phyloP scores from a whole-genome alignment of 2,113 vertebrate species.

The Labrus mixtus region DNA sequence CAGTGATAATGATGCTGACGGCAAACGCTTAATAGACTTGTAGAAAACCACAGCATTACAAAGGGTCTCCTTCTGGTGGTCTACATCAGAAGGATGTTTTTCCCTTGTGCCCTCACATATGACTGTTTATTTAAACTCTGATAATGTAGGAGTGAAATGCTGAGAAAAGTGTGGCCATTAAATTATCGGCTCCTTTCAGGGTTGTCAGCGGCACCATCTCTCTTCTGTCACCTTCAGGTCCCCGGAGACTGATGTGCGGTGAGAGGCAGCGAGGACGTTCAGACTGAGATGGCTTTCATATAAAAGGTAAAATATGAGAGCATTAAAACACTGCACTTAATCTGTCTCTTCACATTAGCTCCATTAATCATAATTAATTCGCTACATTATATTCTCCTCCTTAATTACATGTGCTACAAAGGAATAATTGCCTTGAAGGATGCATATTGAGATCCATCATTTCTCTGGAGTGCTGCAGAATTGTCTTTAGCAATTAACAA shows the following conservation, averaged over 20 bases:
- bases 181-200: slow-evolving; percentile 35
- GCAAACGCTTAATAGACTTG: not conserved
- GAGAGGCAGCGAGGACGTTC: slow-evolving; percentile 42
- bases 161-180: slow-evolving; percentile 36
- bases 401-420: slow-evolving; percentile 84
- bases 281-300: slow-evolving; percentile 51
- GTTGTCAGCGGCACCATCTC: slow-evolving; percentile 37
- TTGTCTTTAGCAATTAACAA: slow-evolving; percentile 80
- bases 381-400: slow-evolving; percentile 81
- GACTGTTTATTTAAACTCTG: slow-evolving; percentile 18
- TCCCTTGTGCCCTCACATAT: not conserved
- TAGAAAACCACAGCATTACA: not conserved
- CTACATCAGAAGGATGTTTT: not conserved
- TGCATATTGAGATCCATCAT: slow-evolving; percentile 81
- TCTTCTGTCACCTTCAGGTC: slow-evolving; percentile 56
- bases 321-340: slow-evolving; percentile 80
- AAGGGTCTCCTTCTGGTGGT: not conserved
- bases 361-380: slow-evolving; percentile 86
- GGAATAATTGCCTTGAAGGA: slow-evolving; percentile 83
- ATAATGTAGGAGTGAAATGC: slow-evolving; percentile 33
- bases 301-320: slow-evolving; percentile 74
- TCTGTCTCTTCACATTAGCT: slow-evolving; percentile 80
- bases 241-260: slow-evolving; percentile 43
- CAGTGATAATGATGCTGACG: not conserved
- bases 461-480: slow-evolving; percentile 64